These are phyloP conservation scores for Neelides folsomi DNA, from an alignment of 2,888 invertebrate genomes.

Conservation along the genomic window DNA sequence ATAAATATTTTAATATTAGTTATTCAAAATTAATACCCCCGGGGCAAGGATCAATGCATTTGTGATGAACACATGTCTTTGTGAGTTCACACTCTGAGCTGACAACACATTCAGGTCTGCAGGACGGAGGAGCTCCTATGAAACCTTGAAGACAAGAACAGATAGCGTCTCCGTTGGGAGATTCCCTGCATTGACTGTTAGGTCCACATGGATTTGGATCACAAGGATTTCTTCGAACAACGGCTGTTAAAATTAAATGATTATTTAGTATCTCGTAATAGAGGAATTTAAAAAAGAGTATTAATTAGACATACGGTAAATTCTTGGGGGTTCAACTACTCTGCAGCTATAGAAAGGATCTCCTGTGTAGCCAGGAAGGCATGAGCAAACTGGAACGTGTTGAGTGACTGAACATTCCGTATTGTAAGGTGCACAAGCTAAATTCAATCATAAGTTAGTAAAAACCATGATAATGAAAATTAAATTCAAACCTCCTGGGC, in stretches of 20 bases:
- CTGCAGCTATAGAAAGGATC: constrained; percentile 47
- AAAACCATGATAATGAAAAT: constrained; percentile 42
- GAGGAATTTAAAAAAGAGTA: too few species aligned
- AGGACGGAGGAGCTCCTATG: constrained; percentile 58
- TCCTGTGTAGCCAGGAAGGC: constrained; percentile 24
- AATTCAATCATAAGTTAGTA: too few species aligned
- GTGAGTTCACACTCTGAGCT: constrained; percentile 70
- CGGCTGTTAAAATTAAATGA: too few species aligned
- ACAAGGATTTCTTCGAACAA: constrained; percentile 40
- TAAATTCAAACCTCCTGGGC: constrained; percentile 41
- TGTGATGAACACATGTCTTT: constrained; percentile 68
- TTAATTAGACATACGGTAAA: too few species aligned
- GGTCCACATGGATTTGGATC: constrained; percentile 41
- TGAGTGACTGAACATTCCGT: constrained; percentile 44
- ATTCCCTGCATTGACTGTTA: constrained; percentile 16
- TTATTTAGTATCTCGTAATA: neutral
- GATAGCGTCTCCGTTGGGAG: constrained; percentile 37
- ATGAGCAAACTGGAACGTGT: constrained; percentile 23
- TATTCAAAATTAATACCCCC: constrained; percentile 2
- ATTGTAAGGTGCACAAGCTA: constrained; percentile 29
- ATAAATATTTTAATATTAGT: neutral
- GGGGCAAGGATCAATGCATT: constrained; percentile 74
- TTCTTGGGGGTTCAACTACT: constrained; percentile 5
- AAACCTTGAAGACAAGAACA: constrained; percentile 59
- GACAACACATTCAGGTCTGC: constrained; percentile 73